Conservation (phyloP, 2,888 invertebrate species). For the Seira musarum region DNA sequence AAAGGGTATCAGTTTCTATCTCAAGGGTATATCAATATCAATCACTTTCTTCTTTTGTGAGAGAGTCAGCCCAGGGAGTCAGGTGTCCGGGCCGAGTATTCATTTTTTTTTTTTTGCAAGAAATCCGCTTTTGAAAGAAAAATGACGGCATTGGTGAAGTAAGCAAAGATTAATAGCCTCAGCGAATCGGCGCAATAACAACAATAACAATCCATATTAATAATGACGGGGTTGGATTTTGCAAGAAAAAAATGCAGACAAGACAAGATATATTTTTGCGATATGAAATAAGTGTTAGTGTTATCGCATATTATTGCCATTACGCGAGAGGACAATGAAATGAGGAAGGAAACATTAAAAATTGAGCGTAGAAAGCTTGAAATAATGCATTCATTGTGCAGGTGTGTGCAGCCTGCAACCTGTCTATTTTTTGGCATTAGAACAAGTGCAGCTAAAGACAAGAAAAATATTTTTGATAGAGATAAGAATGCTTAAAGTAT, state of each 20-base stretch:
- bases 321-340: slow-evolving; percentile 13
- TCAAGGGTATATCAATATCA: neutral
- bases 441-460: neutral
- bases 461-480: neutral
- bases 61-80: neutral
- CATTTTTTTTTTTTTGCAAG: no score
- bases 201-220: neutral
- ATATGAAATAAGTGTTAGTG: slow-evolving; percentile 5
- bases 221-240: slow-evolving; percentile 9
- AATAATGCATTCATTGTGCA: neutral
- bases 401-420: slow-evolving; percentile 2
- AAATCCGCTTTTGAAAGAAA: neutral
- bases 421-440: slow-evolving; percentile 6
- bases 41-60: neutral
- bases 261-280: neutral
- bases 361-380: slow-evolving; percentile 16
- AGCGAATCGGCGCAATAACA: slow-evolving; percentile 27
- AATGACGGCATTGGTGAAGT: neutral
- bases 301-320: neutral
- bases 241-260: neutral
- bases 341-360: slow-evolving; percentile 15
- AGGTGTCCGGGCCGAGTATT: neutral
- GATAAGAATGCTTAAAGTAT: neutral
- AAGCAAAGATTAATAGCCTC: slow-evolving; percentile 24
- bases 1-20: neutral